Base-by-base conservation (phyloP, 2,113 vertebrate genomes). In the Lycocorax pyrrhopterus region DNA sequence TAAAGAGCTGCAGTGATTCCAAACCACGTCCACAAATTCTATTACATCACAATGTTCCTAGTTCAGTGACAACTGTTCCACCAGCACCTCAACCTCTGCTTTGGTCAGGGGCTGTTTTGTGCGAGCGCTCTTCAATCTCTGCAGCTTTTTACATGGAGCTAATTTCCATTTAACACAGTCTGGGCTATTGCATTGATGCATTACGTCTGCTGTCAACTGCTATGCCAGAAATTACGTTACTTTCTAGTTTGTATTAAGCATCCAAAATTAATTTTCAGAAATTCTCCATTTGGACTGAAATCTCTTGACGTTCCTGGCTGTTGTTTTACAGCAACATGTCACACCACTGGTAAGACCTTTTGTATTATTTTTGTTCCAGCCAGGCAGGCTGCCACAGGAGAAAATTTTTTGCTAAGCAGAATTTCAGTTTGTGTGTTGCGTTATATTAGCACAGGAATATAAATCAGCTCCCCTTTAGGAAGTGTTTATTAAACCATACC, bases 171-270 rank as follows among this genome's bases (percentile, higher is more conserved):
- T 33, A 59, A 79, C 71, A 4, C 53, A 83, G 63, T 4, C 68
- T 67, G 85, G 82, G 67, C 66, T 64, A 3, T 27, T 52, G 82
- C 64, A 90, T 21, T 20, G 64, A 58, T 73, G 72, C 74, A 85
- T 91, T 44, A 66, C 23, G 0, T 58, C 59, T 75, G 58, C 84
- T 91, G 74, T 75, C 81, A 79, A 16, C 29, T 19, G 23, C 44
- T 74, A 37, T 84, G 88, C 92, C 92, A 93, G 87, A 47, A 95
- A 90, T 88, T 41, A 96, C 4, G 2, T 94, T 91, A 79, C 81
- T 69, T 95, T 84, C 89, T 75, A n/a, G 77, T 82, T 75, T 64
- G 69, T 58, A 60, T 62, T 39, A 93, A 90, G 56, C 55, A 60
- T 88, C 79, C 39, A 62, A 90, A 94, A 90, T 66, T 56, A 59